These are phyloP conservation scores for Drosophila chauvacae DNA, from an alignment of 1,140 invertebrate species.

Conservation along the genomic window DNA sequence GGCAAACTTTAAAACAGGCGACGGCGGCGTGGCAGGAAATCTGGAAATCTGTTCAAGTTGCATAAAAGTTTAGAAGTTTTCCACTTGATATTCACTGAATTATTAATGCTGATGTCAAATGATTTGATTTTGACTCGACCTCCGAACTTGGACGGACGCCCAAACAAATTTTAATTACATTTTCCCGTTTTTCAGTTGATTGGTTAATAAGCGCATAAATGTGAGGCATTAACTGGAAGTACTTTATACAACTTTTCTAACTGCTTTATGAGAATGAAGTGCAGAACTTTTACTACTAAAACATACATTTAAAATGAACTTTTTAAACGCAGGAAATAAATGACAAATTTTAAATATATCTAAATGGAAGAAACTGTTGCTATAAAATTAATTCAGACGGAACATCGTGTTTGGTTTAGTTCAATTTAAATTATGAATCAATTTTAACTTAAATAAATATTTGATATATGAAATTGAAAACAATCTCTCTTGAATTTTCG, in stretches of 20 bases:
- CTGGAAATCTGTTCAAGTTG: slow-evolving; percentile 39
- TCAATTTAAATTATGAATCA: neutral
- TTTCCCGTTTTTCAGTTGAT: slow-evolving; percentile 18
- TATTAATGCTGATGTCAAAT: slow-evolving; percentile 45
- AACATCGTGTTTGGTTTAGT: neutral
- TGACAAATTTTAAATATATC: neutral
- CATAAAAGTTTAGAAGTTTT: slow-evolving; percentile 47
- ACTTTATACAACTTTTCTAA: neutral
- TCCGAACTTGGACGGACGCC: neutral
- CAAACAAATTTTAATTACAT: slow-evolving; percentile 22
- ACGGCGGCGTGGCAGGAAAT: neutral
- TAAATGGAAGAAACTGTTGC: neutral
- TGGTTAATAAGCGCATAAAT: slow-evolving; percentile 8
- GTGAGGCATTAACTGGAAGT: neutral
- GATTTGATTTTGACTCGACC: slow-evolving; percentile 33
- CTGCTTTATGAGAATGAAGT: neutral
- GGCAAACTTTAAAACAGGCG: slow-evolving; percentile 20
- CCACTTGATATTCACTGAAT: slow-evolving; percentile 43
- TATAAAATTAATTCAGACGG: too few relatives aligned
- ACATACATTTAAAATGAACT: neutral
- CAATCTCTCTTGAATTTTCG: rapidly evolving
- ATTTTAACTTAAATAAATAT: too few relatives aligned
- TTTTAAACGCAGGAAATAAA: neutral
- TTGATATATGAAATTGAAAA: neutral
- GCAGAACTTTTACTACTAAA: too few relatives aligned